These are phyloP conservation scores for Myotis myotis DNA, from an alignment of 2,797 vertebrate genomes.

Conservation along the genomic window DNA sequence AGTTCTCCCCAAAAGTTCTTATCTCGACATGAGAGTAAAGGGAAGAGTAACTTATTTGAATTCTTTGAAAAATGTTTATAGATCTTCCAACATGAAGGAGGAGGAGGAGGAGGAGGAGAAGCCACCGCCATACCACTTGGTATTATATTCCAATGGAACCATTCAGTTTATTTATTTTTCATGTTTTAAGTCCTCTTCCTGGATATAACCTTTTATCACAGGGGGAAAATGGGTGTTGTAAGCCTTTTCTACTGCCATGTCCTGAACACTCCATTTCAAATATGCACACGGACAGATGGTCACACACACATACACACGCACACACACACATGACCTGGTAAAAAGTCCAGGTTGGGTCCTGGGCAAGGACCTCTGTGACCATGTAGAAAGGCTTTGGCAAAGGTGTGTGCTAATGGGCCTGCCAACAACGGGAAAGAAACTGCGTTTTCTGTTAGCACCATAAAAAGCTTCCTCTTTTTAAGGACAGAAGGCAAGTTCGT, in stretches of 20 bases:
- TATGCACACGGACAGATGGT: not conserved
- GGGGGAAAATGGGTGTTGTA: not conserved
- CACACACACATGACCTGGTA: accelerated
- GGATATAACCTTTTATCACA: not conserved
- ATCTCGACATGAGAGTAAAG: not conserved
- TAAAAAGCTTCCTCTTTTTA: conserved; percentile 49
- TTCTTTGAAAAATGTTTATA: conserved; percentile 29
- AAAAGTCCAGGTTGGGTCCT: not conserved
- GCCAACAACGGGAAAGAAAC: not conserved
- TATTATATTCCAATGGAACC: not conserved
- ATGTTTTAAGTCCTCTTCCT: conserved; percentile 6
- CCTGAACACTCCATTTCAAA: conserved; percentile 7
- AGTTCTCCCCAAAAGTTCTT: not conserved
- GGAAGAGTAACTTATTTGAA: not conserved
- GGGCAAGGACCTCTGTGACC: not conserved
- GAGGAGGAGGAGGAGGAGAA: not conserved
- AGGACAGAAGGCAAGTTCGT: conserved; percentile 55
- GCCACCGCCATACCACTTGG: not conserved
- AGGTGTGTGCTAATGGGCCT: conserved; percentile 13
- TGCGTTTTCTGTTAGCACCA: not conserved
- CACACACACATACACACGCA: not conserved
- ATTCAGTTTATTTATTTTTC: not conserved
- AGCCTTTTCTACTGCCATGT: not conserved
- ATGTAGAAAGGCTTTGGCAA: conserved; percentile 10
- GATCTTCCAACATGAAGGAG: not conserved